These are phyloP conservation scores for Sebastes kiyomatsui DNA, from an alignment of 2,797 vertebrate genomes.

Conservation along the genomic window DNA sequence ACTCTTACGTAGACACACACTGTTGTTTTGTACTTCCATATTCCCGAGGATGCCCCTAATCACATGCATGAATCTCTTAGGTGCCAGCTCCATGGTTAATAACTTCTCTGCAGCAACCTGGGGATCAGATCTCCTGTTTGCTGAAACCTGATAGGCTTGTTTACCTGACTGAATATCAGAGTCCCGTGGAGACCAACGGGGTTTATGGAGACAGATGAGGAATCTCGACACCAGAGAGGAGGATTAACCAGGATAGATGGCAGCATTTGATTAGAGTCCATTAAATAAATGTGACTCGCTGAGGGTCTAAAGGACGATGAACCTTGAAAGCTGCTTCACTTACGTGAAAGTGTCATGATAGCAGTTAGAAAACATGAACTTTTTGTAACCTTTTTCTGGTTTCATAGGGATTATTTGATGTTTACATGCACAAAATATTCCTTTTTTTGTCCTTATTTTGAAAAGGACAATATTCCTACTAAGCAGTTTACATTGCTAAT, in stretches of 20 bases:
- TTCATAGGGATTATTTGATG: background rate
- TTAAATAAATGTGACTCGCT: constrained; percentile 39
- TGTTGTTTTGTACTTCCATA: constrained; percentile 1
- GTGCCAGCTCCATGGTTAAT: constrained; percentile 19
- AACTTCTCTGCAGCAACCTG: constrained; percentile 27
- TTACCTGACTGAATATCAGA: constrained; percentile 3
- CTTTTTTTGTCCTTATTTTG: too few species aligned
- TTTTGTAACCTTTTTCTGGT: background rate
- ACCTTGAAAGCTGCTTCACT: background rate
- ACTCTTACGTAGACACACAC: background rate
- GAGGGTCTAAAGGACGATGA: constrained; percentile 5
- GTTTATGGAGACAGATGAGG: constrained; percentile 50
- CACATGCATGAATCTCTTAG: constrained; percentile 22
- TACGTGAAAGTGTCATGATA: background rate
- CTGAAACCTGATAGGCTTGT: background rate
- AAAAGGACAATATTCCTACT: too few species aligned
- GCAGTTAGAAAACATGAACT: constrained; percentile 7
- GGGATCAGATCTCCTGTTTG: constrained; percentile 30
- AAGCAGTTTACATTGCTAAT: too few species aligned
- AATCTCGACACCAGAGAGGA: constrained; percentile 30
- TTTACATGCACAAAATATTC: too few species aligned
- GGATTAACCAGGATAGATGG: constrained; percentile 58
- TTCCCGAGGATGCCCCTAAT: background rate
- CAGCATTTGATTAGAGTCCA: constrained; percentile 40
- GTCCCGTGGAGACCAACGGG: constrained; percentile 23